These are phyloP conservation scores for Drosophila repletoides DNA, from an alignment of 1,140 invertebrate species.

Conservation along the genomic window DNA sequence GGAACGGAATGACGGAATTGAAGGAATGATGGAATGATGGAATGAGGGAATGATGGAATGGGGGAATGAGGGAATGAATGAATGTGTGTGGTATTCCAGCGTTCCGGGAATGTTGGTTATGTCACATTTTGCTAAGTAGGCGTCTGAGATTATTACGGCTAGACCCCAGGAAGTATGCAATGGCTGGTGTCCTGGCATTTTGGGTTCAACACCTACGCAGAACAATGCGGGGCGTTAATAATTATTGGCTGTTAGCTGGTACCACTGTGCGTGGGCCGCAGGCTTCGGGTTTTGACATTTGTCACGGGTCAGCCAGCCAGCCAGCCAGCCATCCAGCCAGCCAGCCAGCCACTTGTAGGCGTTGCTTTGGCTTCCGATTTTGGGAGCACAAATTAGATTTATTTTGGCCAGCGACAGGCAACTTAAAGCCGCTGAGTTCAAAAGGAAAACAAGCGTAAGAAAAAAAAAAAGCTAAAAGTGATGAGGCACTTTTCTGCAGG, in stretches of 20 bases:
- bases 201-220: slow-evolving; percentile 1
- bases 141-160: slow-evolving; percentile 5
- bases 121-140: background rate
- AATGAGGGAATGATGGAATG: no score
- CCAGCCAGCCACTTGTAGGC: background rate
- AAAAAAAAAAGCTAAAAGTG: no score
- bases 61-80: background rate
- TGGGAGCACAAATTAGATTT: slow-evolving; percentile 67
- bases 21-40: background rate
- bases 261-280: slow-evolving; percentile 24
- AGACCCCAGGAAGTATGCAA: slow-evolving; percentile 32
- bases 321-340: no score
- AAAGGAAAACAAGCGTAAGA: no score
- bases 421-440: no score
- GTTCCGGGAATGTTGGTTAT: background rate
- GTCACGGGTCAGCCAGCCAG: background rate
- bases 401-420: slow-evolving; percentile 7
- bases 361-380: slow-evolving; percentile 14
- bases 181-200: slow-evolving; percentile 43
- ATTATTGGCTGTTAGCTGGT: no score
- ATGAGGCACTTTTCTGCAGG: no score
- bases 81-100: no score
- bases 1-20: no score
- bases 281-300: slow-evolving; percentile 7
- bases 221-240: slow-evolving; percentile 5